Conservation (phyloP, 2,888 invertebrate species). For the Platycnemis pennipes region DNA sequence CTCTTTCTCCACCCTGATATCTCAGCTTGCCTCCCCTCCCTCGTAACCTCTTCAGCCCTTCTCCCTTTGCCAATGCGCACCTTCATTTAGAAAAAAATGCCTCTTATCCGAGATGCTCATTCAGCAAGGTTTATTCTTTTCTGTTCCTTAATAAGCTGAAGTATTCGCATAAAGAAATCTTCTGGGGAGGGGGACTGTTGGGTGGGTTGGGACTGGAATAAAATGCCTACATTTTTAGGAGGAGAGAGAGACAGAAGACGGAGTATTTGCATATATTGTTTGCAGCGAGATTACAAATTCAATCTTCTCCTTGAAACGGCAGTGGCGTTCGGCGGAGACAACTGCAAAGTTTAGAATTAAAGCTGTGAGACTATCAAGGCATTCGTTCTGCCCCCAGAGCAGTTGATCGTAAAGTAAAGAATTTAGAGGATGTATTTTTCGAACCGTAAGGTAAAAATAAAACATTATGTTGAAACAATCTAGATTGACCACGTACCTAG, state of each 20-base stretch:
- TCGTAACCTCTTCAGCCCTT: background rate
- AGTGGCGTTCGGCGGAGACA: background rate
- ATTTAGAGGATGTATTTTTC: background rate
- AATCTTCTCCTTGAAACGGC: background rate
- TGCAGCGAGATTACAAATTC: constrained; percentile 21
- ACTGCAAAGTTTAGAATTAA: background rate
- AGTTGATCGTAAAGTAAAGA: background rate
- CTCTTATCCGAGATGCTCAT: constrained; percentile 32
- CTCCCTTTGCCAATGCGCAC: background rate
- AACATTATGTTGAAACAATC: no score
- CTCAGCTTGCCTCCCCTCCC: background rate
- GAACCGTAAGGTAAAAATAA: no score
- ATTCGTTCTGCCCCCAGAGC: background rate
- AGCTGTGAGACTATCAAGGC: background rate
- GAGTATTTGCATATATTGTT: constrained; percentile 23
- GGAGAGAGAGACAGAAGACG: background rate
- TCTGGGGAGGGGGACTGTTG: background rate
- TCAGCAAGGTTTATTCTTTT: constrained; percentile 36
- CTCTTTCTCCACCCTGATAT: background rate
- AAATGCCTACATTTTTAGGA: background rate
- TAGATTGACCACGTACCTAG: no score
- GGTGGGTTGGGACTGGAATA: background rate
- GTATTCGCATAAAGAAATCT: constrained; percentile 31
- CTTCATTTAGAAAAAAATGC: constrained; percentile 4
- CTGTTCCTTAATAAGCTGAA: constrained; percentile 26